Evolutionary conservation across 1,140 invertebrate genomes (phyloP).

Genomic region (Argopecten irradians): DNA sequence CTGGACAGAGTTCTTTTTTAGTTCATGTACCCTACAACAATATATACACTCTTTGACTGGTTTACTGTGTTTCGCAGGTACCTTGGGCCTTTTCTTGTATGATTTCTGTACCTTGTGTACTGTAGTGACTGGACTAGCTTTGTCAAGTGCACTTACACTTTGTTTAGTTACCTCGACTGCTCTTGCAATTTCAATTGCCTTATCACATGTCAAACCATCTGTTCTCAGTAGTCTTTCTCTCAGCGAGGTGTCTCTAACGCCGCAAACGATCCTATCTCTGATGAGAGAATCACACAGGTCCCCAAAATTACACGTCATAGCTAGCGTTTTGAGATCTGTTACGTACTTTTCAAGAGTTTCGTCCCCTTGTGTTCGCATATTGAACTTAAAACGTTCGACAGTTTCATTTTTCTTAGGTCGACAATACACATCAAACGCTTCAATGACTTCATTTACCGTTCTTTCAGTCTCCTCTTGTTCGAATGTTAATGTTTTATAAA

Average conservation of each 20-base stretch:
- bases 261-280: constrained; percentile 28
- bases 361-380: background rate
- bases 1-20: background rate
- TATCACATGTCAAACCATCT: background rate
- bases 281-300: background rate
- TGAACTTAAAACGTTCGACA: constrained; percentile 28
- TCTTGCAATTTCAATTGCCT: background rate
- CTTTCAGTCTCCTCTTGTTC: background rate
- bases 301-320: constrained; percentile 34
- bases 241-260: background rate
- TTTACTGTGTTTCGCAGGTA: background rate
- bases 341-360: constrained; percentile 31
- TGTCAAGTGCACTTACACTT: background rate
- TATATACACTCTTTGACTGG: background rate
- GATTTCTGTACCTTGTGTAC: too few relatives aligned
- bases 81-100: background rate
- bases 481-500: constrained; percentile 28
- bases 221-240: constrained; percentile 3
- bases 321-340: constrained; percentile 29
- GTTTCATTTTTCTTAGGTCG: constrained; percentile 37
- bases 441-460: constrained; percentile 14
- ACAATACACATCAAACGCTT: constrained; percentile 33
- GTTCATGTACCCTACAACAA: background rate
- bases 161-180: background rate
- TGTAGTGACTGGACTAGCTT: background rate